These are phyloP conservation scores for Bucorvus abyssinicus DNA, from an alignment of 2,797 vertebrate genomes.

Conservation along the genomic window DNA sequence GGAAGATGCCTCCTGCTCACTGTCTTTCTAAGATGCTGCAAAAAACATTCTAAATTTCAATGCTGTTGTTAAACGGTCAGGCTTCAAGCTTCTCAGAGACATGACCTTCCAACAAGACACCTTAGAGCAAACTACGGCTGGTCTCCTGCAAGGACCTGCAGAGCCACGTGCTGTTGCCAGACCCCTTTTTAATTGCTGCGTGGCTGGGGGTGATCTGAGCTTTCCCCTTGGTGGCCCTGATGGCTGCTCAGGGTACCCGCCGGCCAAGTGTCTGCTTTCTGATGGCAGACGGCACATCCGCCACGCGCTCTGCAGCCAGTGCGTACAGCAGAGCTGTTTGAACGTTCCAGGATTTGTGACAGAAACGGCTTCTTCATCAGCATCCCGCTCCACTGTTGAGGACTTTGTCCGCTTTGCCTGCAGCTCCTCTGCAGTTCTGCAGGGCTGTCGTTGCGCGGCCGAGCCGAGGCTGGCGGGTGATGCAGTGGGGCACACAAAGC, in stretches of 20 bases:
- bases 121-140: not conserved
- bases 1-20: not conserved
- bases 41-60: not conserved
- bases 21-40: not conserved
- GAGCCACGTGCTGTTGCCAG: not conserved
- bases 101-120: not conserved
- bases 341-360: fast-evolving
- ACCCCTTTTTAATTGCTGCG: not conserved
- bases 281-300: fast-evolving
- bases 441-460: not conserved
- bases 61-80: not conserved
- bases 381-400: fast-evolving
- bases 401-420: not conserved
- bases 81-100: not conserved
- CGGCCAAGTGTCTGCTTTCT: not conserved
- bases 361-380: not conserved
- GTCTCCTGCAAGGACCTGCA: not conserved
- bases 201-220: not conserved
- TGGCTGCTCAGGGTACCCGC: not conserved
- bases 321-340: fast-evolving
- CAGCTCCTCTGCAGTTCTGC: not conserved
- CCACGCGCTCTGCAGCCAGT: not conserved
- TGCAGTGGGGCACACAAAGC: not conserved
- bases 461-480: not conserved
- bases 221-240: fast-evolving